phyloP scores from a whole-genome alignment of 1,140 invertebrate genomes.

The Procambarus clarkii region DNA sequence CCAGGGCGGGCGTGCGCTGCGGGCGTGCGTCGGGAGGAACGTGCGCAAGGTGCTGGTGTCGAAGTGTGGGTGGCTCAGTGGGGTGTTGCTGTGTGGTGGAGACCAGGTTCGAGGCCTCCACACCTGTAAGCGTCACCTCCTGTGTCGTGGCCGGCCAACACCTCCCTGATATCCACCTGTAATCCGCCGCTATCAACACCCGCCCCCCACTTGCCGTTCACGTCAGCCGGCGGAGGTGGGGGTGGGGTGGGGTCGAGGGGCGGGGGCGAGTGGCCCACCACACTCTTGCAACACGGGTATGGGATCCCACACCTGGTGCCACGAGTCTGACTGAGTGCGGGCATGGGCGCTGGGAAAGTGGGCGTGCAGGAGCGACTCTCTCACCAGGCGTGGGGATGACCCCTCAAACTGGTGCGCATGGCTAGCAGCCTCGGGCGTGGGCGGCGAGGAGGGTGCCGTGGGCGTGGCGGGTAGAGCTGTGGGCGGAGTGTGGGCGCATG shows the following conservation, averaged over 20 bases:
- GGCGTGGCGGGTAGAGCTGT: not conserved
- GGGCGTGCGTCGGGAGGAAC: not conserved
- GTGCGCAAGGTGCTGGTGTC: too few relatives aligned
- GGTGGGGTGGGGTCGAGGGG: too few relatives aligned
- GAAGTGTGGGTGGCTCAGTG: too few relatives aligned
- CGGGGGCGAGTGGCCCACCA: not conserved
- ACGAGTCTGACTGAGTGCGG: not conserved
- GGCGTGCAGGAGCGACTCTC: not conserved
- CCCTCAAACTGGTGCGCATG: not conserved
- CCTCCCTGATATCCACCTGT: too few relatives aligned
- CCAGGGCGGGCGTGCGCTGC: not conserved
- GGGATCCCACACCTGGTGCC: not conserved
- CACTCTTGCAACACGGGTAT: not conserved
- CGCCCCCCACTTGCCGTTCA: too few relatives aligned
- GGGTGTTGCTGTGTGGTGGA: too few relatives aligned
- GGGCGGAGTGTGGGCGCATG: not conserved
- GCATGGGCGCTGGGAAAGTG: not conserved
- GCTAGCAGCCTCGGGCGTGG: not conserved
- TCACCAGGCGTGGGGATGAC: not conserved
- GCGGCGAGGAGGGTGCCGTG: not conserved
- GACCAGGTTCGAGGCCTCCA: too few relatives aligned
- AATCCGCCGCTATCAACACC: too few relatives aligned
- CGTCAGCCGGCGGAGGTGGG: too few relatives aligned
- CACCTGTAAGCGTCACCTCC: too few relatives aligned
- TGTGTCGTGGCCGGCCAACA: too few relatives aligned